A percentile compares a stretch with the other conserved stretches of the same genome.
These are phyloP conservation scores for Psilopogon haemacephalus DNA, from an alignment of 2,113 vertebrate genomes.

Conservation along the genomic window DNA sequence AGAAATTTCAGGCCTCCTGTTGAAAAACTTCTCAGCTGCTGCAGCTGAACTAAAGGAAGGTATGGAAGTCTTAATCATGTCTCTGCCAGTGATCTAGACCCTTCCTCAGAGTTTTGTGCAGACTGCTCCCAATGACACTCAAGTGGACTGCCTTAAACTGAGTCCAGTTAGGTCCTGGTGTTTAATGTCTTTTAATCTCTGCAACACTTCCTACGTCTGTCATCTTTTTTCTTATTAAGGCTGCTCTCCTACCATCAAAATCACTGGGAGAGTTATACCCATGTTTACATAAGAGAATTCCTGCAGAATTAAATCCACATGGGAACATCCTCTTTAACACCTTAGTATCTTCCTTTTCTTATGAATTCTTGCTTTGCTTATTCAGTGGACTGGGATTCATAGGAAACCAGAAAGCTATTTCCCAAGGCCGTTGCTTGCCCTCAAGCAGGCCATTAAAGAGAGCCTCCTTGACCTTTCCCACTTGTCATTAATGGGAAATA, in stretches of 20 bases:
- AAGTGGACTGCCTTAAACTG: neutral
- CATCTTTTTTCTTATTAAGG: neutral
- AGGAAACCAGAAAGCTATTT: neutral
- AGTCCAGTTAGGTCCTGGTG: accelerated
- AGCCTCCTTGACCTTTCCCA: neutral
- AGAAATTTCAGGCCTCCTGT: neutral
- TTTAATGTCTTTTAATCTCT: neutral
- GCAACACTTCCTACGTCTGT: neutral
- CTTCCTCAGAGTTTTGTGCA: neutral
- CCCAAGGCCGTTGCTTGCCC: neutral
- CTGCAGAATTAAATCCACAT: neutral
- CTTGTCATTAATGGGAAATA: neutral
- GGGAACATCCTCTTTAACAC: neutral
- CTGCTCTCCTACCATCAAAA: neutral
- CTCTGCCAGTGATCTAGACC: neutral
- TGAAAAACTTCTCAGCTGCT: neutral
- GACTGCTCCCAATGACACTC: neutral
- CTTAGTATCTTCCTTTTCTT: neutral
- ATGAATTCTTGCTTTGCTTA: neutral
- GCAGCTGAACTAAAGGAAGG: neutral
- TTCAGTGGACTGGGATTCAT: neutral
- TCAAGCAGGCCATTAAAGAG: neutral
- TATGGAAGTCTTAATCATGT: neutral
- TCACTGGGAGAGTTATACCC: neutral
- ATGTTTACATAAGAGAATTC: neutral